Evolutionary conservation across 2,113 vertebrate species (phyloP).

Genomic region (Planiliza haematocheilus): DNA sequence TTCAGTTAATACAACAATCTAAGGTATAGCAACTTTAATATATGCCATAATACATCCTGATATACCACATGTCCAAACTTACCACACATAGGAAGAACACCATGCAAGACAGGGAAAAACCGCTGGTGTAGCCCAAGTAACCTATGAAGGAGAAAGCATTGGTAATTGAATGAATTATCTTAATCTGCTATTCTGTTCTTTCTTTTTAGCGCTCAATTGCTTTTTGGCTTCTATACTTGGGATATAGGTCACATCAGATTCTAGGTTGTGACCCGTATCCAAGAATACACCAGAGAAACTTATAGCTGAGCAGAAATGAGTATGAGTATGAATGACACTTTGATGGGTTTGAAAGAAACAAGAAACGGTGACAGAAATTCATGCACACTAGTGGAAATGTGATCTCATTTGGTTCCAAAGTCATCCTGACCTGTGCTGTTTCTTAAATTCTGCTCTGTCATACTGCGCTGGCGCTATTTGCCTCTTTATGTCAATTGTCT

Average conservation of each 20-base stretch:
- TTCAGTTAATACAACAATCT: neutral
- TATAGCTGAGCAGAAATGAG: neutral
- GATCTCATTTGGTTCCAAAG: no score
- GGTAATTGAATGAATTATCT: neutral
- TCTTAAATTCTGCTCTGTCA: neutral
- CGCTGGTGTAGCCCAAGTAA: conserved; percentile 97
- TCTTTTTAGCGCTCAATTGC: neutral
- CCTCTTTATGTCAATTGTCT: neutral
- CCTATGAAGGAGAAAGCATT: conserved; percentile 76
- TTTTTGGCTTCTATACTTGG: conserved; percentile 25
- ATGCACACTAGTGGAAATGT: neutral
- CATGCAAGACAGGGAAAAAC: conserved; percentile 97
- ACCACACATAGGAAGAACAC: conserved; percentile 96
- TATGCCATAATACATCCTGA: neutral
- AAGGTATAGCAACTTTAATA: neutral
- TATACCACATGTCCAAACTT: conserved; percentile 73
- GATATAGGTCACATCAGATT: conserved; percentile 21
- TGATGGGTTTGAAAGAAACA: neutral
- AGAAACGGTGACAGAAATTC: neutral
- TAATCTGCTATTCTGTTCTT: neutral
- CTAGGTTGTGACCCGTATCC: conserved; percentile 11
- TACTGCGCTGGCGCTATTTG: neutral
- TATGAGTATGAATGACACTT: neutral
- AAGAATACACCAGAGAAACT: conserved; percentile 8
- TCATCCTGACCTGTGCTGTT: neutral